These are phyloP conservation scores for Argyresthia albistria DNA, from an alignment of 2,888 invertebrate genomes.

Conservation along the genomic window DNA sequence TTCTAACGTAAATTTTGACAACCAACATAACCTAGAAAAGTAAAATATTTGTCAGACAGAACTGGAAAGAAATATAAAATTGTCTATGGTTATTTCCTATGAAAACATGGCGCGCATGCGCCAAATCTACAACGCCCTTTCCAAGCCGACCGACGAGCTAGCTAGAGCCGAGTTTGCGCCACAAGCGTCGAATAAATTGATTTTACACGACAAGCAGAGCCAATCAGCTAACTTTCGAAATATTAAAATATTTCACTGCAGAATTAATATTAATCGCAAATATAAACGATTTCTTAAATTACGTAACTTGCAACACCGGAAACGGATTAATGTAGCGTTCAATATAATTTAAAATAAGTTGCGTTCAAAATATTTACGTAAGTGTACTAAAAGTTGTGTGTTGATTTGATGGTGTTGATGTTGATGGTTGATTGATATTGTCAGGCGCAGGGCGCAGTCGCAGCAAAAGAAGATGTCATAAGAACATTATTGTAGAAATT, in stretches of 20 bases:
- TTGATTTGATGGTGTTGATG: too few species aligned
- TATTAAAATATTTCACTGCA: background rate
- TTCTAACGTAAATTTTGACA: conserved; percentile 58
- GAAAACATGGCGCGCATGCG: background rate
- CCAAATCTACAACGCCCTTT: background rate
- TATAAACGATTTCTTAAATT: background rate
- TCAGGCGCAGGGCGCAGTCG: too few species aligned
- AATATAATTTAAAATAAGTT: background rate
- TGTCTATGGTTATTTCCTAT: conserved; percentile 37
- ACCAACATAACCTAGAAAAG: conserved; percentile 62
- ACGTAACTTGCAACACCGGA: conserved; percentile 1
- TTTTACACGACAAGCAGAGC: background rate
- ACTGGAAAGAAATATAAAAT: conserved; percentile 21
- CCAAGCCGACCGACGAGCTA: too few species aligned
- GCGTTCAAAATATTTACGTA: background rate
- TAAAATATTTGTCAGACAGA: conserved; percentile 36
- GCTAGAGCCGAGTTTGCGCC: conserved; percentile 4
- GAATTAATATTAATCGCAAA: background rate
- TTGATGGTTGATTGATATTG: too few species aligned
- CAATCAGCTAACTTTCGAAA: background rate
- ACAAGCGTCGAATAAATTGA: background rate
- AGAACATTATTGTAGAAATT: too few species aligned
- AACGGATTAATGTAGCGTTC: background rate
- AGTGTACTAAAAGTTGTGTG: too few species aligned
- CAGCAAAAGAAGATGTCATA: too few species aligned